phyloP scores from a whole-genome alignment of 1,140 invertebrate genomes.

The Harpegnathos saltator region DNA sequence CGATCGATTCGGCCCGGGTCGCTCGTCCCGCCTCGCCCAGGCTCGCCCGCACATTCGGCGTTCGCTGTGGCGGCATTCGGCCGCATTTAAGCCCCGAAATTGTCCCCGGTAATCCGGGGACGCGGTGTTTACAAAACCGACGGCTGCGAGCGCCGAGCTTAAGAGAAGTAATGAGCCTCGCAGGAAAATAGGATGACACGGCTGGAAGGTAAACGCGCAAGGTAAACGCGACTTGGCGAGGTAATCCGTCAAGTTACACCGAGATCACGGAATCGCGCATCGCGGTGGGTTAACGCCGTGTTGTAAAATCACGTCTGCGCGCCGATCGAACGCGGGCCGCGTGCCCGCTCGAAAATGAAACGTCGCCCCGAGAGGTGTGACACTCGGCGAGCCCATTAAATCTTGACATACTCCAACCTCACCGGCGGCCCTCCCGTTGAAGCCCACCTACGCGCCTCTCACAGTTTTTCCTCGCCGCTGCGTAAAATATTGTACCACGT shows the following conservation, averaged over 20 bases:
- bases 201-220: constrained; percentile 45
- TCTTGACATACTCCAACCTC: neutral
- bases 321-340: constrained; percentile 3
- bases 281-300: neutral
- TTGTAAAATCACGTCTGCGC: constrained; percentile 29
- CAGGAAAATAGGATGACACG: constrained; percentile 51
- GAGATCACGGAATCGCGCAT: constrained; percentile 39
- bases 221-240: constrained; percentile 35
- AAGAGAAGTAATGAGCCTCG: constrained; percentile 46
- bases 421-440: neutral
- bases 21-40: neutral
- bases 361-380: neutral
- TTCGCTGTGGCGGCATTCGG: neutral
- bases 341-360: constrained; percentile 34
- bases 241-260: constrained; percentile 48
- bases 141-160: constrained; percentile 30
- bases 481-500: neutral
- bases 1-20: constrained; percentile 7
- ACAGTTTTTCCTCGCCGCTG: no score
- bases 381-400: constrained; percentile 26
- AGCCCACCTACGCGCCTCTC: neutral
- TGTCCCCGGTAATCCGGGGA: constrained; percentile 28
- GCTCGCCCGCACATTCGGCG: neutral
- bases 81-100: constrained; percentile 35
- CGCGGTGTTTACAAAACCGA: constrained; percentile 41